phyloP scores from a whole-genome alignment of 2,113 vertebrate genomes.

The Atrichornis clamosus region DNA sequence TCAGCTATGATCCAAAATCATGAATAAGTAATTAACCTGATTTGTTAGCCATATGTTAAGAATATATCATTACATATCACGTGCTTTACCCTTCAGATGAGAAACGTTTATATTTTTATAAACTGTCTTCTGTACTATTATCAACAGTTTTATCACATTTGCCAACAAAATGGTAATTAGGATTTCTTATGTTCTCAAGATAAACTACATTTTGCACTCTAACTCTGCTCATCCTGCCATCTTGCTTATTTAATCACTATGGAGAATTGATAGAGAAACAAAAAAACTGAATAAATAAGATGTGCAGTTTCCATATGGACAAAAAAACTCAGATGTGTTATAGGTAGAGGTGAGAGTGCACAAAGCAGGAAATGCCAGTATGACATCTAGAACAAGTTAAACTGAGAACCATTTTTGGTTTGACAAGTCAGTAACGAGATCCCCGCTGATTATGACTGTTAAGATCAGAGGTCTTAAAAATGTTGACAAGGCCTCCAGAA shows the following conservation, averaged over 20 bases:
- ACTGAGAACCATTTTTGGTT: neutral
- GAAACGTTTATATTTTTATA: neutral
- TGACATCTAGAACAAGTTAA: neutral
- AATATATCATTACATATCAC: neutral
- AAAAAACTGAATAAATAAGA: neutral
- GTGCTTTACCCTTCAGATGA: neutral
- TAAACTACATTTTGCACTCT: neutral
- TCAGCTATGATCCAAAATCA: neutral
- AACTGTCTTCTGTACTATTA: neutral
- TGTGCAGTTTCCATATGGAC: neutral
- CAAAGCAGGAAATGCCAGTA: neutral
- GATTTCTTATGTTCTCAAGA: neutral
- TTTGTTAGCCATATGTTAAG: neutral
- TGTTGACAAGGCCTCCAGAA: neutral
- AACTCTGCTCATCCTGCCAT: neutral
- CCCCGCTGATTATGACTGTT: neutral
- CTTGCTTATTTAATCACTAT: neutral
- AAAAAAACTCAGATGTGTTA: neutral
- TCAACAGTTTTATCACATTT: neutral
- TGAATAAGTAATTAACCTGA: neutral
- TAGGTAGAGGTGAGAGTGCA: neutral
- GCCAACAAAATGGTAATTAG: neutral
- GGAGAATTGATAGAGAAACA: neutral
- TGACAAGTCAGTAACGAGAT: neutral
- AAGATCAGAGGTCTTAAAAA: neutral